Base-by-base conservation (phyloP, 2,888 invertebrate genomes). In the Sminthurinus aureus region DNA sequence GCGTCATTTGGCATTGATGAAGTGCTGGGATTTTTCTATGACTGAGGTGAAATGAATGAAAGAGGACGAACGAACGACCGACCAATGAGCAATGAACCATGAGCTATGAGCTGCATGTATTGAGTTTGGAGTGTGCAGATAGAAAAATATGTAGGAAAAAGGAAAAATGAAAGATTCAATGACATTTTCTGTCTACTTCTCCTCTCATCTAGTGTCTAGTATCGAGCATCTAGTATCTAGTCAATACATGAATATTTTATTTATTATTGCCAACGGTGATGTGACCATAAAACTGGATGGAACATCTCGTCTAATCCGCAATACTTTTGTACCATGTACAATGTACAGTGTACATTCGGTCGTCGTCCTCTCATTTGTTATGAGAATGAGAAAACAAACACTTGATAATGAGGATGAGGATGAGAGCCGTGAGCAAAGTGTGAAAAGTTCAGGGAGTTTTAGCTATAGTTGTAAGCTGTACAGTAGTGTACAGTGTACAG, bases 1-100 rank as follows among this genome's bases (percentile, higher is more conserved):
- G 67, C 20, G n/a, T 67, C 67, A 64, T n/a, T n/a, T 71, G 71
- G 26, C 71, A 71, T 71, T 71, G 71, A 71, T 71, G 24, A 71
- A 71, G 71, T 71, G 71, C 24, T 20, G 24, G 20, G 71, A 71
- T 24, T 71, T 67, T 38, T 24, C 71, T 20, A 11, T 20, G 24
- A 71, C 13, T 18, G 24, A 71, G 22, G 71, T 71, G 71, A 71
- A 71, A 71, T 13, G 69, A 22, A 8, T 69, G 71, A 71, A 77
- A 64, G 51, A 64, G 77, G 24, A 69, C n/a, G 67, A n/a, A 67
- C 67, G 20, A 24, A 12, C 13, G n/a, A 26, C 6, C 15, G 73
- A 12, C 38, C 38, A 38, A 38, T 38, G 38, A 38, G 38, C 38
- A 38, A 38, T 38, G 38, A 38, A 38, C 38, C 38, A 38, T 38